Conservation (phyloP, 2,888 invertebrate species). For the Thelaira solivaga region DNA sequence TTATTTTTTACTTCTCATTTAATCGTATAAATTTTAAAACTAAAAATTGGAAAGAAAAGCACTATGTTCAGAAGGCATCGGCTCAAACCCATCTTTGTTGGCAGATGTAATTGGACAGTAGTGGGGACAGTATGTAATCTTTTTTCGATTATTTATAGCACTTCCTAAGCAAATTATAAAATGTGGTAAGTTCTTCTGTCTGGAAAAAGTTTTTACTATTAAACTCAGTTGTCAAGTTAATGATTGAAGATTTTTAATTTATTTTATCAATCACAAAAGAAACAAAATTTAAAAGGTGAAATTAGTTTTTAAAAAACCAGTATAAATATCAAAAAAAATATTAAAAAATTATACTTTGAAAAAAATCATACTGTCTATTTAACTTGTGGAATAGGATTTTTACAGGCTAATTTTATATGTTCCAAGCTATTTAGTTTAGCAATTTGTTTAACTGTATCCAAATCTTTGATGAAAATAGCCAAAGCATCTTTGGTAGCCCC, state of each 20-base stretch:
- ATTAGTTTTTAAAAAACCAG: constrained; percentile 27
- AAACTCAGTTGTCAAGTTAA: neutral
- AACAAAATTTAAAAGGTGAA: neutral
- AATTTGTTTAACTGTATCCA: constrained; percentile 83
- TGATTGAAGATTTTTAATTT: neutral
- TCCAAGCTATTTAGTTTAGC: constrained; percentile 79
- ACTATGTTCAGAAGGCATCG: too few relatives aligned
- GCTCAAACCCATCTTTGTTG: too few relatives aligned
- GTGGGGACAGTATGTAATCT: too few relatives aligned
- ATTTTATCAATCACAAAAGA: neutral
- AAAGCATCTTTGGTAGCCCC: constrained; percentile 84
- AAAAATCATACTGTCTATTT: constrained; percentile 43
- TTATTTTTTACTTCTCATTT: too few relatives aligned
- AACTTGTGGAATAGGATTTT: constrained; percentile 25
- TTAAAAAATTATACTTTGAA: neutral
- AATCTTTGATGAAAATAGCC: constrained; percentile 85
- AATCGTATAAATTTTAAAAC: too few relatives aligned
- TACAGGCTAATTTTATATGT: constrained; percentile 66
- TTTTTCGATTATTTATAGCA: too few relatives aligned
- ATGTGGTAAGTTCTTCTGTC: too few relatives aligned
- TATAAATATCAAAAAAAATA: neutral
- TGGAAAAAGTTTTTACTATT: neutral
- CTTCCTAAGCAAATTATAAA: too few relatives aligned
- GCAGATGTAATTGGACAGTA: too few relatives aligned
- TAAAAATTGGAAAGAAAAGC: too few relatives aligned